Base-by-base conservation (phyloP, 2,113 vertebrate genomes). In the Sebastes fasciatus region DNA sequence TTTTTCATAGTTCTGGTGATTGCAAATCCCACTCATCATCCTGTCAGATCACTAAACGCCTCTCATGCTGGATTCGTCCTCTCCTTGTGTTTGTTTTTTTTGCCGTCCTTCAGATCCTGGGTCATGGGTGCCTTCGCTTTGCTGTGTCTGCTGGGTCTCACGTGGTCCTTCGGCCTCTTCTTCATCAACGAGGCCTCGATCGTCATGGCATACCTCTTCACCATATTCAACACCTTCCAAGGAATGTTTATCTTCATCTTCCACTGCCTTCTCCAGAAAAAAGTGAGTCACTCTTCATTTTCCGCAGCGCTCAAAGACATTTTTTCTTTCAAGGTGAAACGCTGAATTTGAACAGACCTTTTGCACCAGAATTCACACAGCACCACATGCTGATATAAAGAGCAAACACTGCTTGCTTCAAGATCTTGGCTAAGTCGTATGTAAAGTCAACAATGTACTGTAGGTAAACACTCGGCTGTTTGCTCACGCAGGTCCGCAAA, bases 221-320 rank as follows among this genome's bases (percentile, higher is more conserved):
- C 98, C 90, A 97, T 99, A 91, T 99, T 98, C 95, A 99, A 99
- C 94, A 96, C 98, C 90, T 98, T 99, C 93, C 98, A 99, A 94
- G 98, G 98, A 93, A 96, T 98, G 97, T 99, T 99, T 93, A 98
- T 99, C 96, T 99, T 99, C 94, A 97, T 99, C 95, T 99, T 99
- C 91, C 97, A 99, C 88, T 99, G 98, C 92, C 96, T 98, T 52
- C 98, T 99, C 80, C 98, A 99, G 94, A 99, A 99, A 94, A 99
- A 99, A 95, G 98, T 99, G 95, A 96, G 97, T 72, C 16, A 45
- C 2, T 17, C 10, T 1, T 9, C 14, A 0, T 52, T 34, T 34
- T 34, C 21, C 2, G 0, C 74, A 49, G 19, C 0, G 10, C 23
- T 58, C 7, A 74, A 65, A 45, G 8, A 14, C 4, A 0, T 62